phyloP scores from a whole-genome alignment of 1,140 invertebrate genomes.

The Plectrocnemia conspersa region DNA sequence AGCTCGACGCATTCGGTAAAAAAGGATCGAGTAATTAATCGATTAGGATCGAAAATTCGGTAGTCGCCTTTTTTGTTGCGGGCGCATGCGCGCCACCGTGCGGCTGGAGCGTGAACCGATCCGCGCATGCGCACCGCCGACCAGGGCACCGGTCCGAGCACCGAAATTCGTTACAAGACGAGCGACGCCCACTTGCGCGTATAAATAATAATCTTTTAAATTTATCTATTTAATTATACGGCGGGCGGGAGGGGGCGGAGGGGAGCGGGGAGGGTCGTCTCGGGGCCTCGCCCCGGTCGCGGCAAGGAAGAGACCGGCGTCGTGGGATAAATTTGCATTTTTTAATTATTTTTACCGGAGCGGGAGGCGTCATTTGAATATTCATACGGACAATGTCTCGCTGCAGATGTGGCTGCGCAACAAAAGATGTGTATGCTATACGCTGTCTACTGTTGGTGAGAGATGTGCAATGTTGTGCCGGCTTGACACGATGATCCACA shows the following conservation, averaged over 20 bases:
- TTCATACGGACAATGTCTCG: too few relatives aligned
- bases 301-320: conserved; percentile 16
- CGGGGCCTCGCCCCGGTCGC: conserved; percentile 10
- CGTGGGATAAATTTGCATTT: conserved; percentile 36
- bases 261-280: conserved; percentile 17
- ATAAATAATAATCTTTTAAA: conserved; percentile 38
- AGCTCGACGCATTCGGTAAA: too few relatives aligned
- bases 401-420: too few relatives aligned
- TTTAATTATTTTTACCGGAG: conserved; percentile 37
- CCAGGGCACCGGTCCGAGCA: conserved; percentile 5
- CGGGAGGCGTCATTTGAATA: conserved; percentile 36
- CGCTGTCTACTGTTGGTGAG: too few relatives aligned
- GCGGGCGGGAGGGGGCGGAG: conserved; percentile 19
- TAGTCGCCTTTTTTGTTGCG: too few relatives aligned
- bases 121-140: background rate
- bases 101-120: conserved; percentile 4
- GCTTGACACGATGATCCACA: too few relatives aligned
- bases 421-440: too few relatives aligned
- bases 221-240: conserved; percentile 37
- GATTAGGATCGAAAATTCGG: too few relatives aligned
- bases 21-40: too few relatives aligned
- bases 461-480: too few relatives aligned
- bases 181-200: conserved; percentile 34
- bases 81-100: conserved; percentile 2
- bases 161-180: conserved; percentile 36